Base-by-base conservation (phyloP, 2,113 vertebrate genomes). In the Acrocephalus arundinaceus region DNA sequence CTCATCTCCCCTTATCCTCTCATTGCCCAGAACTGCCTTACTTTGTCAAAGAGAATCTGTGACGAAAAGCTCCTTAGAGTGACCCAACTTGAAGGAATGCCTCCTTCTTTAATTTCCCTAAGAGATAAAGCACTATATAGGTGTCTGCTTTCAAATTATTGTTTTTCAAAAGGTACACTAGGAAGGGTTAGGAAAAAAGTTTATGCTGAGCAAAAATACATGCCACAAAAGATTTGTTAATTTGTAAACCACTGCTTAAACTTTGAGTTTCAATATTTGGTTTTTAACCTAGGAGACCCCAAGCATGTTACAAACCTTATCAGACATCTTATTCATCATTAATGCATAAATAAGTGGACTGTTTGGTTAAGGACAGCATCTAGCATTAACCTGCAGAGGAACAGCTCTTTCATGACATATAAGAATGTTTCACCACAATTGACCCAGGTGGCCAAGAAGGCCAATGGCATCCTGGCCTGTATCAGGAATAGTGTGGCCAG, bases 1-100 rank as follows among this genome's bases (percentile, higher is more conserved):
- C 87, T 90, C 78, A 89, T 89, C 35, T 81, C 28, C 24, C 30
- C 61, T 91, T 88, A 94, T 68, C 62, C 87, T 89, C 77, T 51
- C n/a, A 66, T 58, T 87, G 45, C 89, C 58, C 46, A 77, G 71
- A 85, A 87, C 23, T 77, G 51, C 55, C 67, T 35, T n/a, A 58
- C 23, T 94, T 94, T 73, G 37, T 61, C 62, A 91, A 37, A 62
- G 13, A 82, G 41, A 72, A 91, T 28, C 25, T 72, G 31, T 51
- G 37, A 85, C 65, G 30, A 79, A 96, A 88, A 92, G 21, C 39
- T 90, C 22, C 19, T 55, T 62, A 81, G 66, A 84, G 70, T 70
- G 58, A 87, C 85, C 76, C 41, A 76, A 23, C 20, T 27, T 78
- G 57, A 89, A 92, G 52, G 37, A 61, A 49, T 85, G 33, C 13